Conservation (phyloP, 1,140 invertebrate species). For the Lysiphlebus fabarum region DNA sequence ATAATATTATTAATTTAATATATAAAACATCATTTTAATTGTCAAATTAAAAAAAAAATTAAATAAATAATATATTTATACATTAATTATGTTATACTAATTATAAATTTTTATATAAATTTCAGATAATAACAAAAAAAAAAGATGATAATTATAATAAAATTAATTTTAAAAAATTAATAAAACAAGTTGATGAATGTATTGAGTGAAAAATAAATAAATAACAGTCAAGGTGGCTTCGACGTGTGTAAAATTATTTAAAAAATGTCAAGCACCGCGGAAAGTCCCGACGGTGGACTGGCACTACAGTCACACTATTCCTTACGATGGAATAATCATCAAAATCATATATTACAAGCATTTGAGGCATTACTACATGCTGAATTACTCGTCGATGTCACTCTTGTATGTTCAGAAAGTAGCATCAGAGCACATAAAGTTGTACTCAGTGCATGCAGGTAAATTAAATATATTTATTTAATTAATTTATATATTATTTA, state of each 20-base stretch:
- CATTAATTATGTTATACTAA: too few relatives aligned
- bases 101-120: too few relatives aligned
- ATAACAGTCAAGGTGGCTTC: conserved; percentile 19
- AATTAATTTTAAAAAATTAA: conserved; percentile 10
- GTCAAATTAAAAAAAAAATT: too few relatives aligned
- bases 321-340: conserved; percentile 89
- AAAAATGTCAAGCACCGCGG: conserved; percentile 49
- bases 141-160: background rate
- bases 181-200: conserved; percentile 13
- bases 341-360: conserved; percentile 77
- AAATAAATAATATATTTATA: too few relatives aligned
- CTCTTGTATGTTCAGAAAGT: conserved; percentile 79
- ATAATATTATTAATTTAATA: too few relatives aligned
- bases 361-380: conserved; percentile 81
- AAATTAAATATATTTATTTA: conserved; percentile 24
- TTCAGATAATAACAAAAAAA: background rate
- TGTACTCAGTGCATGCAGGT: conserved; percentile 81
- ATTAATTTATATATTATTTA: too few relatives aligned
- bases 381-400: conserved; percentile 84
- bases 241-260: conserved; percentile 31
- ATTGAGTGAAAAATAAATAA: background rate
- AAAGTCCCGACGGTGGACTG: conserved; percentile 53
- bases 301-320: conserved; percentile 77
- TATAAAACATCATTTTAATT: too few relatives aligned
- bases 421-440: conserved; percentile 85